phyloP scores from a whole-genome alignment of 2,797 vertebrate species.

The Syngnathus rostellatus region DNA sequence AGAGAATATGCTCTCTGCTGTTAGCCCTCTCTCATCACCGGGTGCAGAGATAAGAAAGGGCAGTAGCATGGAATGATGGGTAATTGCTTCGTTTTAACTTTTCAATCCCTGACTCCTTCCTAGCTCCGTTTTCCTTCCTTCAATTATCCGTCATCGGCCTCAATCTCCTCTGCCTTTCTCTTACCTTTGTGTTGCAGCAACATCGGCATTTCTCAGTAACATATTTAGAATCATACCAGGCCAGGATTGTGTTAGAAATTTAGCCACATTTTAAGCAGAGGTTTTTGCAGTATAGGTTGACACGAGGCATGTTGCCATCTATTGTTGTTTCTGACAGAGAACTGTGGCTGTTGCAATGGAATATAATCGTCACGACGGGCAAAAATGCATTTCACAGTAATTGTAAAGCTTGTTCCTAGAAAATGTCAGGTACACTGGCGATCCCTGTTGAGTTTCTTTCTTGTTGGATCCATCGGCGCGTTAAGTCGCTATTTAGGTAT shows the following conservation, averaged over 20 bases:
- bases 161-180: background rate
- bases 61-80: slow-evolving; percentile 1
- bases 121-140: background rate
- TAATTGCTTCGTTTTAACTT: background rate
- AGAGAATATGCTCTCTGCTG: background rate
- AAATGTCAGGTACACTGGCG: background rate
- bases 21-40: background rate
- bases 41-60: background rate
- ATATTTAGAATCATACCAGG: too few relatives aligned
- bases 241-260: too few relatives aligned
- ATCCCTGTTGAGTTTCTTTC: background rate
- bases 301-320: background rate
- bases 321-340: background rate
- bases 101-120: background rate
- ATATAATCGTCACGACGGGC: background rate
- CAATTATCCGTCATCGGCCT: background rate
- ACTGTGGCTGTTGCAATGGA: background rate
- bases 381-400: background rate
- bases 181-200: background rate
- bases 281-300: background rate
- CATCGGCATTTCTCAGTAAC: background rate
- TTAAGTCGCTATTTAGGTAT: background rate
- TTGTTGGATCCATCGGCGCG: background rate
- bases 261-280: too few relatives aligned
- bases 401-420: background rate